Conservation (phyloP, 1,140 invertebrate species). For the Neodiprion pinetum region DNA sequence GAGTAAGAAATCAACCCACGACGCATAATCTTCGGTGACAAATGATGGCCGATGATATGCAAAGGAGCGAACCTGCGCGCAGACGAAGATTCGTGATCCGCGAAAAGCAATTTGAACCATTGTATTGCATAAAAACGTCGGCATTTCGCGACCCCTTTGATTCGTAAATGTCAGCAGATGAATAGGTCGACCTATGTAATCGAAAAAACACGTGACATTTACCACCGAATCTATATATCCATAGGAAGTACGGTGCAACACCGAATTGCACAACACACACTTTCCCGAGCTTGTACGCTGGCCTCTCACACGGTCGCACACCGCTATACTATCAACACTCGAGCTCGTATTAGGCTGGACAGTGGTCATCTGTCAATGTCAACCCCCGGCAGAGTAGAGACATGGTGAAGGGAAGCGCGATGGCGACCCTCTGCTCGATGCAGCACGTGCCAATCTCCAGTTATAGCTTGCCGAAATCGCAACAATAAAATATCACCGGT, state of each 20-base stretch:
- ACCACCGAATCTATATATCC: slow-evolving; percentile 34
- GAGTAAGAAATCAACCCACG: no score
- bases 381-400: slow-evolving; percentile 34
- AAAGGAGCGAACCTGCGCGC: background rate
- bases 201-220: slow-evolving; percentile 44
- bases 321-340: slow-evolving; percentile 38
- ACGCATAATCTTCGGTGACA: no score
- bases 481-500: no score
- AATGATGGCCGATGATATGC: no score
- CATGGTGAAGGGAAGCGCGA: slow-evolving; percentile 38
- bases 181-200: slow-evolving; percentile 36
- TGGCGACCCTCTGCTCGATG: slow-evolving; percentile 33
- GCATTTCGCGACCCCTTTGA: slow-evolving; percentile 15
- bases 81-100: slow-evolving; percentile 28
- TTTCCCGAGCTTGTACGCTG: slow-evolving; percentile 20
- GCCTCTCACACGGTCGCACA: slow-evolving; percentile 10
- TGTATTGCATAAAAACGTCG: slow-evolving; percentile 17
- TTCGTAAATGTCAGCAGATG: slow-evolving; percentile 39
- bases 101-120: slow-evolving; percentile 26
- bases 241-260: slow-evolving; percentile 32
- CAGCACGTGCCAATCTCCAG: slow-evolving; percentile 51
- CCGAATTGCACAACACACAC: slow-evolving; percentile 37
- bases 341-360: slow-evolving; percentile 47
- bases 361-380: slow-evolving; percentile 55
- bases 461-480: background rate